Conservation (phyloP, 1,140 invertebrate genomes). For the Drosophila melanogaster region DNA sequence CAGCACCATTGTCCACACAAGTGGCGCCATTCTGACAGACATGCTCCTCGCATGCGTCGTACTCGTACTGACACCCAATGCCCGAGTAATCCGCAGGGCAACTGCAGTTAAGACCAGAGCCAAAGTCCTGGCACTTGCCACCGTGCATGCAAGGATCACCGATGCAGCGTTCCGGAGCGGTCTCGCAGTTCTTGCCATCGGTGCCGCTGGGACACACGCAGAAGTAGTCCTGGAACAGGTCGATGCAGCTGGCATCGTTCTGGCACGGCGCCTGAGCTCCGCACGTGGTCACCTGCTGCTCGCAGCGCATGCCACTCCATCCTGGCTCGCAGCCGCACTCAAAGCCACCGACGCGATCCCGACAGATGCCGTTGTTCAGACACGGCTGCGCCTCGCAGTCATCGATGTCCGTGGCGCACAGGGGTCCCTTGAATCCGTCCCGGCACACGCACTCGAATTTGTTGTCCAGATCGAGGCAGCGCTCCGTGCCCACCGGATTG, state of each 20-base stretch:
- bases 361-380: slow-evolving; percentile 94
- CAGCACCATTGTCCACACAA: slow-evolving; percentile 93
- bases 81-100: slow-evolving; percentile 94
- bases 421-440: slow-evolving; percentile 93
- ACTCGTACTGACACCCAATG: slow-evolving; percentile 96
- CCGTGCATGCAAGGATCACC: slow-evolving; percentile 98
- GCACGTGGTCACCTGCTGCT: slow-evolving; percentile 94
- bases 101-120: slow-evolving; percentile 96
- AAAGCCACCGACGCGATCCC: slow-evolving; percentile 93
- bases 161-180: slow-evolving; percentile 97
- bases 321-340: slow-evolving; percentile 93
- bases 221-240: slow-evolving; percentile 98
- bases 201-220: slow-evolving; percentile 98
- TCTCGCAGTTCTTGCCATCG: slow-evolving; percentile 97
- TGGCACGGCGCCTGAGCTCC: slow-evolving; percentile 92
- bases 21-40: slow-evolving; percentile 96
- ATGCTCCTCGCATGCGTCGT: slow-evolving; percentile 94
- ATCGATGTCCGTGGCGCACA: slow-evolving; percentile 93
- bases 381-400: slow-evolving; percentile 96
- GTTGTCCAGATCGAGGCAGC: slow-evolving; percentile 95
- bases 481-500: slow-evolving; percentile 93
- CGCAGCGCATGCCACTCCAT: slow-evolving; percentile 95
- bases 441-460: slow-evolving; percentile 95
- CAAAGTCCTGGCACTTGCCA: slow-evolving; percentile 96
- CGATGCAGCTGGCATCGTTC: slow-evolving; percentile 96